phyloP scores from a whole-genome alignment of 2,797 vertebrate genomes.

The Sebastes goodei region DNA sequence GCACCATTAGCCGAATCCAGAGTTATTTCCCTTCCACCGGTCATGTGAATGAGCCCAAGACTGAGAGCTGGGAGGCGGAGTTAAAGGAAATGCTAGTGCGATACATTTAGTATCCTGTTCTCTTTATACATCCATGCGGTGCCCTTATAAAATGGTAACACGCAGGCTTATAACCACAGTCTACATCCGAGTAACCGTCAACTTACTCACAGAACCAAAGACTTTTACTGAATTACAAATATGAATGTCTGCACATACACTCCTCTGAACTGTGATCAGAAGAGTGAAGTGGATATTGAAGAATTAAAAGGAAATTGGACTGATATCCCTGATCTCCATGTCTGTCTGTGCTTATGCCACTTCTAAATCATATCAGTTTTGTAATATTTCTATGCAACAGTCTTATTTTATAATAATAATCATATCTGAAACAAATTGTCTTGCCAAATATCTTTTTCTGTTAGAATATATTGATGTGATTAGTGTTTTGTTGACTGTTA shows the following conservation, averaged over 20 bases:
- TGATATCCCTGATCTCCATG: background rate
- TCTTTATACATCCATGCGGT: too few relatives aligned
- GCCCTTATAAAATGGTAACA: background rate
- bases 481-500: background rate
- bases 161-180: background rate
- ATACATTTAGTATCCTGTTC: too few relatives aligned
- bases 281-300: background rate
- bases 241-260: background rate
- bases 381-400: background rate
- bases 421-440: background rate
- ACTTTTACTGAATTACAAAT: background rate
- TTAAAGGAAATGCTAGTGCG: too few relatives aligned
- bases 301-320: background rate
- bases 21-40: too few relatives aligned
- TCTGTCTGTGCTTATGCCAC: background rate
- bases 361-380: background rate
- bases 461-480: too few relatives aligned
- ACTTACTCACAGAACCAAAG: background rate
- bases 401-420: background rate
- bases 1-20: too few relatives aligned
- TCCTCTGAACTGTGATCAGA: background rate
- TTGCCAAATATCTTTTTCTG: background rate
- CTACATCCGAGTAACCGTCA: background rate
- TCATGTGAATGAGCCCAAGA: too few relatives aligned
- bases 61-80: too few relatives aligned